Conservation (phyloP, 2,888 invertebrate species). For the Venusia cambrica region DNA sequence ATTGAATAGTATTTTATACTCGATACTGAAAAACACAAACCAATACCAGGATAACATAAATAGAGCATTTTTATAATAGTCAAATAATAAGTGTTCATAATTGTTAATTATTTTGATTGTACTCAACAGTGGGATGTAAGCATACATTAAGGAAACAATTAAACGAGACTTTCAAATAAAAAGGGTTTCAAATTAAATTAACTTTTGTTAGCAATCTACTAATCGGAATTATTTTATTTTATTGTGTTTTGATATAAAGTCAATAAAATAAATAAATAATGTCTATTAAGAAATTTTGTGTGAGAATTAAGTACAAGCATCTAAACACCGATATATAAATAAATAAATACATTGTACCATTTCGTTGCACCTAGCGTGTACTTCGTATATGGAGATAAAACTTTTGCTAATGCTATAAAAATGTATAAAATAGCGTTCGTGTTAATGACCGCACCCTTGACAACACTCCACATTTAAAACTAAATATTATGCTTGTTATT, state of each 20-base stretch:
- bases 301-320: constrained; percentile 18
- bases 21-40: constrained; percentile 14
- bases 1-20: constrained; percentile 17
- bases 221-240: neutral
- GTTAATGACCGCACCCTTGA: constrained; percentile 24
- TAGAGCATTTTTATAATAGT: constrained; percentile 16
- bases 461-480: constrained; percentile 20
- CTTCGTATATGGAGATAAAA: constrained; percentile 22
- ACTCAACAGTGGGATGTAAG: constrained; percentile 10
- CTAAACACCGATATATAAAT: constrained; percentile 20
- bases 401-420: constrained; percentile 15
- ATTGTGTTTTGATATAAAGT: neutral
- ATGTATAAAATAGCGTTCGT: constrained; percentile 17
- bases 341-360: constrained; percentile 28
- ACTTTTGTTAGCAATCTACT: too few species aligned
- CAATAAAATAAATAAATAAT: constrained; percentile 7
- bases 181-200: constrained; percentile 1
- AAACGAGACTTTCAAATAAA: constrained; percentile 4
- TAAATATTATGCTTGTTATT: constrained; percentile 22
- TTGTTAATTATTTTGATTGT: constrained; percentile 20
- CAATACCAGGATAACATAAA: constrained; percentile 35
- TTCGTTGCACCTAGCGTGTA: constrained; percentile 21
- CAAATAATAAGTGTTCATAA: constrained; percentile 8
- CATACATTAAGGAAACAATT: constrained; percentile 12
- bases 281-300: constrained; percentile 7